Conservation (phyloP, 1,140 invertebrate species). For the Drosophila nigrodunni region DNA sequence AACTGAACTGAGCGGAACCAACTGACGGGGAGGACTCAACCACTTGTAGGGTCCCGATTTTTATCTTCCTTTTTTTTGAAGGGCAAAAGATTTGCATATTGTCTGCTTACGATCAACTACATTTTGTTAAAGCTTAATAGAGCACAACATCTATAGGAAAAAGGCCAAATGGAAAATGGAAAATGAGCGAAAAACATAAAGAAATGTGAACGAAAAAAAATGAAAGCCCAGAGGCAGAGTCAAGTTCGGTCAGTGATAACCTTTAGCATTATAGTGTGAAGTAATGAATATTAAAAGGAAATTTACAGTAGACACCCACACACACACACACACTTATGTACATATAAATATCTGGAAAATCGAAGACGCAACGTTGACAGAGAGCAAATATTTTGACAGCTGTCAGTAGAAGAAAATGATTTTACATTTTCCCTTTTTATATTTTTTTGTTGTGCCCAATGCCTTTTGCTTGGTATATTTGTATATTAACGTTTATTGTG, state of each 20-base stretch:
- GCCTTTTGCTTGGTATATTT: constrained; percentile 22
- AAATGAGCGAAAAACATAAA: constrained; percentile 9
- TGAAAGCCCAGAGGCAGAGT: not conserved
- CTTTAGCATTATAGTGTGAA: constrained; percentile 67
- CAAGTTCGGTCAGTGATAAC: constrained; percentile 40
- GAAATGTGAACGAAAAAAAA: constrained; percentile 1
- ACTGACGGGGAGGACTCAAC: constrained; percentile 2
- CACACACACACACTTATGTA: not conserved
- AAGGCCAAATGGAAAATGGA: constrained; percentile 36
- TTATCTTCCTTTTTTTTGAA: not conserved
- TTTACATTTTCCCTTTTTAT: constrained; percentile 69
- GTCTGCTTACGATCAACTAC: constrained; percentile 20
- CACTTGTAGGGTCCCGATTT: constrained; percentile 23
- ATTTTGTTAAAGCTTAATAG: constrained; percentile 19
- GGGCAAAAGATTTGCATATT: constrained; percentile 46
- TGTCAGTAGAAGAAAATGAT: constrained; percentile 82
- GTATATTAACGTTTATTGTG: constrained; percentile 32
- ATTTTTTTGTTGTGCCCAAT: constrained; percentile 29
- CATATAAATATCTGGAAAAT: constrained; percentile 26
- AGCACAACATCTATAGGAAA: constrained; percentile 4
- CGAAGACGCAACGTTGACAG: constrained; percentile 61
- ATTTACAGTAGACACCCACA: constrained; percentile 49
- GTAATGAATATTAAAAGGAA: constrained; percentile 81
- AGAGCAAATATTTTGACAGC: constrained; percentile 83
- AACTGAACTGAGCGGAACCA: constrained; percentile 56